Conservation (phyloP, 2,113 vertebrate species). For the Clinocottus analis region DNA sequence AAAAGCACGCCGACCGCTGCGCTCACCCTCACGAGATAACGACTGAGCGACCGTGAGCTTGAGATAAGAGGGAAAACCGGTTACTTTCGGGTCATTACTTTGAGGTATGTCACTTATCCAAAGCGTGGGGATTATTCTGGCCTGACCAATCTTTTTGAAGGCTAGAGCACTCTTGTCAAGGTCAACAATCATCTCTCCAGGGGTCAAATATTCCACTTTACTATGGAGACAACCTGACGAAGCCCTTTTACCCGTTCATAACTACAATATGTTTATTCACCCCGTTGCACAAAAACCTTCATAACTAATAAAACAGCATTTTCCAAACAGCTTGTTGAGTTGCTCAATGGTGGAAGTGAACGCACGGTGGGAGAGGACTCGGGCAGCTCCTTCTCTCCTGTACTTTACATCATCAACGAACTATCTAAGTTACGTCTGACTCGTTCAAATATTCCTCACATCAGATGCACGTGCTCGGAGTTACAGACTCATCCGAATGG, state of each 20-base stretch:
- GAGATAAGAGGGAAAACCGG: conserved; percentile 23
- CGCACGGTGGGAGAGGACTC: background rate
- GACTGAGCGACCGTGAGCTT: background rate
- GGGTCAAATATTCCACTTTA: background rate
- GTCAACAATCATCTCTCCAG: conserved; percentile 26
- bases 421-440: too few relatives aligned
- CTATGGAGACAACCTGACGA: background rate
- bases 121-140: conserved; percentile 16
- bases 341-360: background rate
- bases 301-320: background rate
- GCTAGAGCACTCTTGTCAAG: conserved; percentile 29
- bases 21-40: conserved; percentile 4
- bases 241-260: too few relatives aligned
- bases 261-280: background rate
- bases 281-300: background rate
- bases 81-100: conserved; percentile 4
- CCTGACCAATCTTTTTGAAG: background rate
- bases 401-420: background rate
- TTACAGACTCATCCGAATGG: conserved; percentile 16
- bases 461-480: background rate
- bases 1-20: conserved; percentile 1
- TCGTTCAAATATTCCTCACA: conserved; percentile 27
- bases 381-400: background rate
- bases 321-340: background rate
- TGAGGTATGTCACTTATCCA: conserved; percentile 19